phyloP scores from a whole-genome alignment of 2,888 invertebrate genomes.

The Epinotia nisella region DNA sequence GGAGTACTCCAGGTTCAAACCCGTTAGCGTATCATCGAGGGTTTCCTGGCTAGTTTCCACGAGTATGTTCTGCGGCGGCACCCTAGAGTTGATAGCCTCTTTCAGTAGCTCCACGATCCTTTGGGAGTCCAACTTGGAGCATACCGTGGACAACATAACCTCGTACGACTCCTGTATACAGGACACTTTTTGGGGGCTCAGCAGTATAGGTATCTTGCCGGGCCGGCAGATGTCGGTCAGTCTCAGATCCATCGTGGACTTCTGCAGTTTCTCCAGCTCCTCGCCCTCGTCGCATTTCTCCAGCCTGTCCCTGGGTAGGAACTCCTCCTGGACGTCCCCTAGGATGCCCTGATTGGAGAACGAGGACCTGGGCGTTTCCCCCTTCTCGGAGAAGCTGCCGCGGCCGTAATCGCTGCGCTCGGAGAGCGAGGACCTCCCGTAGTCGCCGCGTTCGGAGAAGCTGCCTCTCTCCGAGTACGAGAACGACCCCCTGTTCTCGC shows the following conservation, averaged over 20 bases:
- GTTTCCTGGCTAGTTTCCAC: slow-evolving; percentile 73
- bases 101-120: slow-evolving; percentile 92
- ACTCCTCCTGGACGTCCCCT: slow-evolving; percentile 78
- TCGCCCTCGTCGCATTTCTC: slow-evolving; percentile 69
- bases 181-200: slow-evolving; percentile 74
- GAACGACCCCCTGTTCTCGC: slow-evolving; percentile 82
- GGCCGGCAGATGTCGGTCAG: slow-evolving; percentile 74
- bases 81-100: slow-evolving; percentile 90
- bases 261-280: slow-evolving; percentile 74
- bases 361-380: slow-evolving; percentile 77
- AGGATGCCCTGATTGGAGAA: slow-evolving; percentile 77
- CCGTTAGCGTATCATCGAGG: slow-evolving; percentile 71
- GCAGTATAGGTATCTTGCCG: slow-evolving; percentile 69
- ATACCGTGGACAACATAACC: slow-evolving; percentile 91
- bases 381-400: slow-evolving; percentile 76
- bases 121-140: slow-evolving; percentile 91
- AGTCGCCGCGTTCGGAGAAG: slow-evolving; percentile 78
- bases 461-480: slow-evolving; percentile 80
- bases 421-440: slow-evolving; percentile 77
- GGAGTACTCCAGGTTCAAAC: slow-evolving; percentile 89
- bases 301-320: slow-evolving; percentile 67
- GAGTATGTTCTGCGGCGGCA: slow-evolving; percentile 87
- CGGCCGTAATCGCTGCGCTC: slow-evolving; percentile 84
- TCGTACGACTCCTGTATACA: slow-evolving; percentile 85
- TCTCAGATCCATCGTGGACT: slow-evolving; percentile 77